Base-by-base conservation (phyloP, 2,113 vertebrate genomes). In the Bufo gargarizans region DNA sequence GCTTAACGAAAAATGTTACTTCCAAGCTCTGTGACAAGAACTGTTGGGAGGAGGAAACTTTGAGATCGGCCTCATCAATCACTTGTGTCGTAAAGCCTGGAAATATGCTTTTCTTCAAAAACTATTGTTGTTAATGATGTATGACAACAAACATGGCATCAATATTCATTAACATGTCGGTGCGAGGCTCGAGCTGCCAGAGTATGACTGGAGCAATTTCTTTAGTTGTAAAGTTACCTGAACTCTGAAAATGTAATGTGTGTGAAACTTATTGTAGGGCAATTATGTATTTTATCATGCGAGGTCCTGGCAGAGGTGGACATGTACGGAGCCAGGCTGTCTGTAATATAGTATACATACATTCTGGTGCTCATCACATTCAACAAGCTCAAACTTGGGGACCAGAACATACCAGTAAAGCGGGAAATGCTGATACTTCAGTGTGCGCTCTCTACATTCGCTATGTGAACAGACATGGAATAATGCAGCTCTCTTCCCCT, bases 41-140 rank as follows among this genome's bases (percentile, higher is more conserved):
- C 10, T 56, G 84, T 43, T 59, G 17, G 69, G 14, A 59, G 69
- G 13, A 74, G 69, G 17, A 58, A 20, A 45, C 12, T n/a, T 82
- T 50, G 47, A 45, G 33, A 58, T 59, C 17, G 4, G 43, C 47
- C 83, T 76, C 53, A 72, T 86, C 67, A 83, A 88, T 88, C 80
- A 88, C 80, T 67, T 20, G 58, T 49, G 58, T 53, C 71, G 74
- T 88, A 71, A 83, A 61, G 10, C 58, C 80, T 65, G 19, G 19
- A 88, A 88, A 88, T 53, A 47, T 67, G 80, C 16, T 83, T 77
- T 77, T 83, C 87, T 88, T 83, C 69, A 74, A 82, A 88, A 88
- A 88, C 67, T n/a, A 74, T 88, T 77, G 81, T 65, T 88, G 87
- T 65, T 88, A 88, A 88, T 88, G 87, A 88, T 83, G 80, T 88